Percentiles rank a stretch among this genome's conserved stretches.
Conservation (phyloP, 2,888 invertebrate species). For the Eremobia ochroleuca region DNA sequence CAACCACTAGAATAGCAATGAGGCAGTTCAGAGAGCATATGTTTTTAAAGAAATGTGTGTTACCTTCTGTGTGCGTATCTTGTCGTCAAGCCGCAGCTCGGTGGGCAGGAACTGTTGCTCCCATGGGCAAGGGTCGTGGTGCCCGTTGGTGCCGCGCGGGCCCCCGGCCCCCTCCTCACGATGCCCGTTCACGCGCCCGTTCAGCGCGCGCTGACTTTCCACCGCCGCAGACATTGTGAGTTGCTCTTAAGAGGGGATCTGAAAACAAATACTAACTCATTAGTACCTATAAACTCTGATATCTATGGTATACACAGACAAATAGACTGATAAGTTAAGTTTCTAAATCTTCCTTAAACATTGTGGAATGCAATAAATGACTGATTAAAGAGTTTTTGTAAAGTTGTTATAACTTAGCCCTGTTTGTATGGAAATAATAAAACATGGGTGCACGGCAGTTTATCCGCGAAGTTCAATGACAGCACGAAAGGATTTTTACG, state of each 20-base stretch:
- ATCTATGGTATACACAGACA: neutral
- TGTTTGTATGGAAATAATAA: neutral
- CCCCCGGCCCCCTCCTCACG: conserved; percentile 64
- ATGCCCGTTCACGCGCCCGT: conserved; percentile 50
- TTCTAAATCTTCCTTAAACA: neutral
- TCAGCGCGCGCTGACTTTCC: conserved; percentile 66
- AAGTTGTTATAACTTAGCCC: neutral
- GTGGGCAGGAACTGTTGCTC: conserved; percentile 84
- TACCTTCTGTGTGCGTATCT: conserved; percentile 83
- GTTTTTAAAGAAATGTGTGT: neutral
- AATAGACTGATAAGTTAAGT: neutral
- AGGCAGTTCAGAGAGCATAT: neutral
- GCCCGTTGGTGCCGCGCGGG: conserved; percentile 57
- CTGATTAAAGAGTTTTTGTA: neutral
- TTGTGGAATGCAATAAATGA: neutral
- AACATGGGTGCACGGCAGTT: neutral
- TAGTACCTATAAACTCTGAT: too few species aligned
- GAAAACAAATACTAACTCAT: conserved; percentile 30
- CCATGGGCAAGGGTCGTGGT: conserved; percentile 69
- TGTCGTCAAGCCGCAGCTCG: conserved; percentile 81
- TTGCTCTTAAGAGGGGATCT: conserved; percentile 29
- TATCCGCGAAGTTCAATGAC: conserved; percentile 1
- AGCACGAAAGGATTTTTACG: neutral
- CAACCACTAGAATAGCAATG: neutral
- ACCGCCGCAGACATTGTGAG: conserved; percentile 78